phyloP scores from a whole-genome alignment of 2,797 vertebrate species.

The Chiroxiphia lanceolata region DNA sequence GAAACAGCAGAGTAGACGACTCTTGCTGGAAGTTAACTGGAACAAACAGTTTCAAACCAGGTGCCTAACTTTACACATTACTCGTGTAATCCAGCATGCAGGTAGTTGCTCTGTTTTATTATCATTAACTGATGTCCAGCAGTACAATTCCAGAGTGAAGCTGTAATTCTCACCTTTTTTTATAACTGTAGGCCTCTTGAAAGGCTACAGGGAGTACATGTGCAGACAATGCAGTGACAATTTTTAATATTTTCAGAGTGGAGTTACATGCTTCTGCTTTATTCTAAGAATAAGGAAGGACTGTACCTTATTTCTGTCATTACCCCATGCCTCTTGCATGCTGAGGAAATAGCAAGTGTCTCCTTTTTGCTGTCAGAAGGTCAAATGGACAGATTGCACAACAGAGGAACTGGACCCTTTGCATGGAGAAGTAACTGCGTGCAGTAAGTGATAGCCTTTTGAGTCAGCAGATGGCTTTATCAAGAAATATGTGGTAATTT shows the following conservation, averaged over 20 bases:
- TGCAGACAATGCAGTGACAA: neutral
- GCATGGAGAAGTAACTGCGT: neutral
- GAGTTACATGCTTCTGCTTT: neutral
- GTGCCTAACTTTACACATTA: neutral
- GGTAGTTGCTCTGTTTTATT: neutral
- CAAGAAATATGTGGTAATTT: neutral
- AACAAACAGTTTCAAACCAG: neutral
- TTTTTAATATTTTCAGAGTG: neutral
- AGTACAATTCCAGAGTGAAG: neutral
- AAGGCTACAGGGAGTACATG: neutral
- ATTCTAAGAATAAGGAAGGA: neutral
- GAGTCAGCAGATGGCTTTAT: neutral
- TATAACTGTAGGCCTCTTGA: neutral
- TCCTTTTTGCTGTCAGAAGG: neutral
- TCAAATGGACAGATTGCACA: slow-evolving; percentile 29
- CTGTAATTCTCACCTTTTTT: neutral
- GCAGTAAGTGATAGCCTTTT: neutral
- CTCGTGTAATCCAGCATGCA: neutral
- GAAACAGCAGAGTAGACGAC: neutral
- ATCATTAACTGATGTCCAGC: neutral
- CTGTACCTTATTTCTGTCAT: neutral
- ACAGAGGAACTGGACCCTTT: slow-evolving; percentile 29
- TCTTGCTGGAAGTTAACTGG: neutral
- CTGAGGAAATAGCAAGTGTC: neutral
- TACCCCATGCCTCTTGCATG: neutral